Evolutionary conservation across 2,888 invertebrate species (phyloP).

Genomic region (Bellardia bayeri): DNA sequence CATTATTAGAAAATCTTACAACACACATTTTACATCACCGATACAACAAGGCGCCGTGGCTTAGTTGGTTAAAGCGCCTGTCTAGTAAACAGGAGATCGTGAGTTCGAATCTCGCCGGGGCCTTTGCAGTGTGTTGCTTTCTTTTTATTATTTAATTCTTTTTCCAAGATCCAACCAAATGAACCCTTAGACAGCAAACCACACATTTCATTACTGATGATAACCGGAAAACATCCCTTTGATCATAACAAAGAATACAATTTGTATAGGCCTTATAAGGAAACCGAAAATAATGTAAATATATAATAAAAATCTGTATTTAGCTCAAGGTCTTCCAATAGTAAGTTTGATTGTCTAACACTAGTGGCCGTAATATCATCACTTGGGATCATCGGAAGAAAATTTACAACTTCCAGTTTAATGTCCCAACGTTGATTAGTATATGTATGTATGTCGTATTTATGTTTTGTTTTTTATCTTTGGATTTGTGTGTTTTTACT

Average conservation of each 20-base stretch:
- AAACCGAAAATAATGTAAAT: not conserved
- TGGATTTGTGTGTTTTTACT: not conserved
- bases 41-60: slow-evolving; percentile 81
- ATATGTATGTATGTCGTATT: not conserved
- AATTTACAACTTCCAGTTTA: slow-evolving; percentile 69
- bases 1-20: not conserved
- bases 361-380: not conserved
- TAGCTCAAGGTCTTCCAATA: slow-evolving; percentile 70
- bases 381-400: slow-evolving; percentile 46
- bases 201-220: not conserved
- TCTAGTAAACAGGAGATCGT: slow-evolving; percentile 85
- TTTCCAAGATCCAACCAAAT: not conserved
- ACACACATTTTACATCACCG: not conserved
- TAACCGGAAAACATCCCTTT: not conserved
- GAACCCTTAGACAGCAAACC: not conserved
- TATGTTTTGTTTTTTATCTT: not conserved
- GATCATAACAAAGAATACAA: not conserved
- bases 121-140: slow-evolving; percentile 74
- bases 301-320: slow-evolving; percentile 38
- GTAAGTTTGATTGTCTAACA: slow-evolving; percentile 63
- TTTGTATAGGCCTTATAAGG: not conserved
- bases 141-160: slow-evolving; percentile 5
- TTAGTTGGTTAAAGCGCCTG: slow-evolving; percentile 85
- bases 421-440: slow-evolving; percentile 69
- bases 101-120: slow-evolving; percentile 84